Percentiles rank a stretch among this genome's conserved stretches.
Evolutionary conservation across 1,140 invertebrate genomes (phyloP).

Genomic region (Drosophila ficusphila): DNA sequence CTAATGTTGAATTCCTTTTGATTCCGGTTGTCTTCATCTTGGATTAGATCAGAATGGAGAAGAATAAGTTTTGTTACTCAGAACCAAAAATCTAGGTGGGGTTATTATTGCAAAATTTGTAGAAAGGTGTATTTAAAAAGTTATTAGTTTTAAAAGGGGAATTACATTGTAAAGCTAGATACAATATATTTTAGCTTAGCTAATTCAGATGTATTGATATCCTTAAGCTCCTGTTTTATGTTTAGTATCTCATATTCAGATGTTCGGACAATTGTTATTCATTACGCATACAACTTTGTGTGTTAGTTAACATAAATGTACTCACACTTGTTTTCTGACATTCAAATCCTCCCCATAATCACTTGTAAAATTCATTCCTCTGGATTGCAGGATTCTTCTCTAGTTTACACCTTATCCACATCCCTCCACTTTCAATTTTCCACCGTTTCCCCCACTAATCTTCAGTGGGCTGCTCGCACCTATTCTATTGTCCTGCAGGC

Average conservation of each 20-base stretch:
- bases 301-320: too few species aligned
- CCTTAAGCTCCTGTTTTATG: too few species aligned
- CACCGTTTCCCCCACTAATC: background rate
- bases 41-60: background rate
- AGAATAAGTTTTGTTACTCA: background rate
- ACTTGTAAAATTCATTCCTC: background rate
- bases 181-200: too few species aligned
- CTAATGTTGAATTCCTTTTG: conserved; percentile 39
- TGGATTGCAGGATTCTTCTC: background rate
- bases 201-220: too few species aligned
- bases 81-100: background rate
- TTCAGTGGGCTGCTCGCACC: background rate
- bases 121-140: too few species aligned
- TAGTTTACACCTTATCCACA: background rate
- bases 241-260: too few species aligned
- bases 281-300: too few species aligned
- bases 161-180: too few species aligned
- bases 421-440: conserved; percentile 8
- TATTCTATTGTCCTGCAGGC: conserved; percentile 25
- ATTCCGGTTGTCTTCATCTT: background rate
- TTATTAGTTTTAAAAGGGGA: too few species aligned
- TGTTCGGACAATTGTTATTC: background rate
- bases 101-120: too few species aligned
- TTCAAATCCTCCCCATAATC: background rate
- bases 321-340: background rate